A percentile compares a stretch with the other conserved stretches of the same genome.
Evolutionary conservation across 2,888 invertebrate genomes (phyloP).

Genomic region (Oscheius onirici): DNA sequence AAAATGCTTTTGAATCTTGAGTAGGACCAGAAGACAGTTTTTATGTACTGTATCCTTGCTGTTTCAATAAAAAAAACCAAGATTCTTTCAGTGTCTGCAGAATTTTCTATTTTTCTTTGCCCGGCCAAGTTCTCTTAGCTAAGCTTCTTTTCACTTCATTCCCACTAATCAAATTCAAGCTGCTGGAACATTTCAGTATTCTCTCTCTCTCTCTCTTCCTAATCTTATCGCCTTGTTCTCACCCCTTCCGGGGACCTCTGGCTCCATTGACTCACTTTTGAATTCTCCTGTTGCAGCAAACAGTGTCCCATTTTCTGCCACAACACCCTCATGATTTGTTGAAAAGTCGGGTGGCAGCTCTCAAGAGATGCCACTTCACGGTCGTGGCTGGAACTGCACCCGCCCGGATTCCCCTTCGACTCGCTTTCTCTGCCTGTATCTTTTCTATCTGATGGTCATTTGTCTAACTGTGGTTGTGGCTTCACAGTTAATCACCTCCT

Average conservation of each 20-base stretch:
- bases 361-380: constrained; percentile 24
- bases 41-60: too few relatives aligned
- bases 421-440: constrained; percentile 7
- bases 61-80: too few relatives aligned
- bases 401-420: neutral
- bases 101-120: too few relatives aligned
- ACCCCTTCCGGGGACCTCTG: neutral
- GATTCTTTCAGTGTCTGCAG: too few relatives aligned
- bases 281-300: neutral
- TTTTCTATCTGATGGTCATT: neutral
- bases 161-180: too few relatives aligned
- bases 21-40: too few relatives aligned
- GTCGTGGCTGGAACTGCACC: constrained; percentile 17
- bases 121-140: too few relatives aligned
- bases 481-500: too few relatives aligned
- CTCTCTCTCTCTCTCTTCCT: neutral
- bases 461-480: neutral
- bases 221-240: neutral
- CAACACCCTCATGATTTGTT: neutral
- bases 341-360: constrained; percentile 9
- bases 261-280: constrained; percentile 4
- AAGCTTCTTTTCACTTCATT: too few relatives aligned
- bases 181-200: too few relatives aligned
- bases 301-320: neutral
- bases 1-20: too few relatives aligned